phyloP scores from a whole-genome alignment of 2,113 vertebrate genomes.

The Arenaria interpres region DNA sequence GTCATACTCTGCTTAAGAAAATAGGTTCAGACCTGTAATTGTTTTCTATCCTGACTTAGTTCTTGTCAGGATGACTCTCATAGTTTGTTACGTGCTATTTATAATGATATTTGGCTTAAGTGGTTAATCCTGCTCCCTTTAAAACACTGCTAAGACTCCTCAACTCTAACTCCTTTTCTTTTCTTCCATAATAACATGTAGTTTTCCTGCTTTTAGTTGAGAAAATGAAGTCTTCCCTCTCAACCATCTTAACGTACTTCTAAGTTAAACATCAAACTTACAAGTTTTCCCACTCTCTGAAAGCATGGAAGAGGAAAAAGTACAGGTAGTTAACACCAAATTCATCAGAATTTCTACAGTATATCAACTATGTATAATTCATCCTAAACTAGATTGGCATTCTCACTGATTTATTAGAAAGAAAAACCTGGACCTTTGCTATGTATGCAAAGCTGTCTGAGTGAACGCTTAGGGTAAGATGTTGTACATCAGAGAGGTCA shows the following conservation, averaged over 20 bases:
- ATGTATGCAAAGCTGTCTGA: not conserved
- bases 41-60: not conserved
- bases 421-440: not conserved
- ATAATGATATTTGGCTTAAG: not conserved
- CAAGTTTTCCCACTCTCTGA: constrained; percentile 73
- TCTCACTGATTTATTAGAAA: not conserved
- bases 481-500: not conserved
- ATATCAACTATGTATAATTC: not conserved
- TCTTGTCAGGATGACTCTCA: not conserved
- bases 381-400: not conserved
- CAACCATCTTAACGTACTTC: constrained; percentile 42
- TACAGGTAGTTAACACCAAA: constrained; percentile 48
- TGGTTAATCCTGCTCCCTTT: not conserved
- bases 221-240: constrained; percentile 8
- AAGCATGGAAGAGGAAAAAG: constrained; percentile 68
- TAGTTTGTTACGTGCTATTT: not conserved
- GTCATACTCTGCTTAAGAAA: not conserved
- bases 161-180: not conserved
- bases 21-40: not conserved
- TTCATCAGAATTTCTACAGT: constrained; percentile 35
- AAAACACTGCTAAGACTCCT: not conserved
- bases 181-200: not conserved
- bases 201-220: not conserved
- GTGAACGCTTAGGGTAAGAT: not conserved
- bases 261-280: constrained; percentile 54